A percentile compares a stretch with the other conserved stretches of the same genome.
These are phyloP conservation scores for Hylaea fasciaria DNA, from an alignment of 2,888 invertebrate species.

Conservation along the genomic window DNA sequence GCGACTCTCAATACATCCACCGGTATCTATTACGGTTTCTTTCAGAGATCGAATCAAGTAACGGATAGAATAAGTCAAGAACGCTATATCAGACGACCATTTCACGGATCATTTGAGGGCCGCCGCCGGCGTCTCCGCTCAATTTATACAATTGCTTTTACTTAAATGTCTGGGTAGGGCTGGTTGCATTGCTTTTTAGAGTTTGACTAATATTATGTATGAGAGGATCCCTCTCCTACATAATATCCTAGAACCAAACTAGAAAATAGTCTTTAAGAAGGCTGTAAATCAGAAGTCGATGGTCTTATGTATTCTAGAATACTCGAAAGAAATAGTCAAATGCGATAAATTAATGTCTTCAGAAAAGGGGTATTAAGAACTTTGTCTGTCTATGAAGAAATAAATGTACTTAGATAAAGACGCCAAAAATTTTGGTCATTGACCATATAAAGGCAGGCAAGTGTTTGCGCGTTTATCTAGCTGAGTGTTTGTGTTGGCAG, in stretches of 20 bases:
- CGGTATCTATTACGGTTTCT: slow-evolving; percentile 50
- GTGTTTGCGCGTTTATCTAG: slow-evolving; percentile 4
- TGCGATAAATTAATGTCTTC: too few species aligned
- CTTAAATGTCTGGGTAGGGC: slow-evolving; percentile 41
- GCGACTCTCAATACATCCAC: slow-evolving; percentile 51
- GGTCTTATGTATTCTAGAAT: too few species aligned
- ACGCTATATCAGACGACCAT: slow-evolving; percentile 58
- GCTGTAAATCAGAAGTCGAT: too few species aligned
- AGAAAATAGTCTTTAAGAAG: too few species aligned
- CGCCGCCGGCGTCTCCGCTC: slow-evolving; percentile 51
- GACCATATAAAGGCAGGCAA: neutral
- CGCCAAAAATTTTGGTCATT: neutral
- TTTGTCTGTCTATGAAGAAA: neutral
- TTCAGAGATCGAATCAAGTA: slow-evolving; percentile 55
- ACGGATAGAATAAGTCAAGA: slow-evolving; percentile 63
- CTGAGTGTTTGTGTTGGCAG: slow-evolving; percentile 20
- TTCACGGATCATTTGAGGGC: slow-evolving; percentile 59
- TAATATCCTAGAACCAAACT: too few species aligned
- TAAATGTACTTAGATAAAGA: neutral
- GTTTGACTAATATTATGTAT: neutral
- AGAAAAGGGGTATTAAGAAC: too few species aligned
- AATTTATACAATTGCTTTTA: slow-evolving; percentile 62
- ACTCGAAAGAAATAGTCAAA: too few species aligned
- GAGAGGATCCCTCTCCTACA: too few species aligned
- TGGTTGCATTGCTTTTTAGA: slow-evolving; percentile 2